Evolutionary conservation across 1,140 invertebrate species (phyloP), one percentile per base, ranked within the genome.

Genomic region (Physella acuta): DNA sequence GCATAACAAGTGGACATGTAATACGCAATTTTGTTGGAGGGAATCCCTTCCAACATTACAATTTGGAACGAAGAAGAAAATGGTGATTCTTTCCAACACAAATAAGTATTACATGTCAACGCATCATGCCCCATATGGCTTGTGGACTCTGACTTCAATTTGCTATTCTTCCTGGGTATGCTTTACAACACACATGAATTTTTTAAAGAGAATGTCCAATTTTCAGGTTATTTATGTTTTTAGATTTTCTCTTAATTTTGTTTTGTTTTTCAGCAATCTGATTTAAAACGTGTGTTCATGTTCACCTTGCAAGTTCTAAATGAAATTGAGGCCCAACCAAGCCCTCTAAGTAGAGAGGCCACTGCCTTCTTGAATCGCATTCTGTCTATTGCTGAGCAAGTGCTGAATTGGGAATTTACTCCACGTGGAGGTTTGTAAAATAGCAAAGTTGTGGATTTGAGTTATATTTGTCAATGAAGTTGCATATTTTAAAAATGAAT

Each of bases 221-320:
- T 49, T n/a, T 49, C 44, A 14, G 8, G 26, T 56, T 56, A 14
- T 17, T 66, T 60, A 17, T 62, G 39, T 52, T 34, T 34, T 30
- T 26, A 49, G 24, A 14, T n/a, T n/a, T 11, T 49, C 14, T n/a
- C n/a, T n/a, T n/a, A n/a, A n/a, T n/a, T n/a, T n/a, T n/a, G n/a
- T 49, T 58, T 39, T 5, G 56, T 39, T 71, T 71, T 78, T 39
- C 77, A 89, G 87, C 84, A 86, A 36, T 88, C 87, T 68, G 91
- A 93, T 81, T 84, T 95, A 69, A 91, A 91, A 75, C 88, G 89
- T 73, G 93, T 95, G 76, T 94, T 95, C 81, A 87, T 89, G 77
- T 90, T 91, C 81, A 88, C 88, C 73, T 79, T 90, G 1, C 82
- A 86, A 82, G 87, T 88, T 28, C 78, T 91, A 8, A 81, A 84